Evolutionary conservation across 2,888 invertebrate genomes (phyloP).

Genomic region (Tridacna crocea): DNA sequence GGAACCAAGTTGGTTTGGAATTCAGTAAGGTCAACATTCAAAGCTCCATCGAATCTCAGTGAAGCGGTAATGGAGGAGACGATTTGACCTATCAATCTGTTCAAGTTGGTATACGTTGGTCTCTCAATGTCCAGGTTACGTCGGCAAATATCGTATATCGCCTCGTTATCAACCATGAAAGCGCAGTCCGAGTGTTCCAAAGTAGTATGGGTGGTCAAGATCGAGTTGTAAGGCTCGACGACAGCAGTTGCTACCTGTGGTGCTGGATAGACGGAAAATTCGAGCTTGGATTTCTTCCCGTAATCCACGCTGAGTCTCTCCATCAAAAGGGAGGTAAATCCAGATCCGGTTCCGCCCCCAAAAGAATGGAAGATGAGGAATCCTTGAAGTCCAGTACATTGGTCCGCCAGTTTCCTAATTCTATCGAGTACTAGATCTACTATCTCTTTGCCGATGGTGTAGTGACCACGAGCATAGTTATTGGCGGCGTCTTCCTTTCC

Average conservation of each 20-base stretch:
- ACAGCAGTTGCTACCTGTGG: conserved; percentile 81
- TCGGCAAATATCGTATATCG: conserved; percentile 89
- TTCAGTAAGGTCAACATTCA: conserved; percentile 86
- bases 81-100: conserved; percentile 96
- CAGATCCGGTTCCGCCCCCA: conserved; percentile 83
- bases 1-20: conserved; percentile 85
- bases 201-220: conserved; percentile 81
- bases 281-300: conserved; percentile 81
- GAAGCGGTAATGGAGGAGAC: conserved; percentile 85
- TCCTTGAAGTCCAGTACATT: conserved; percentile 82
- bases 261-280: conserved; percentile 81
- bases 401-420: conserved; percentile 84
- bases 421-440: conserved; percentile 87
- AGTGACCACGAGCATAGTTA: conserved; percentile 98
- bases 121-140: conserved; percentile 92
- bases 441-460: conserved; percentile 95
- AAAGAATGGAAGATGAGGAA: conserved; percentile 82
- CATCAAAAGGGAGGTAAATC: conserved; percentile 83
- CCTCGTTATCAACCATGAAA: conserved; percentile 97
- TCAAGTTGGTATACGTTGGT: conserved; percentile 94
- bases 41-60: conserved; percentile 94
- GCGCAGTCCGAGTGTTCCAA: conserved; percentile 82
- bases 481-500: conserved; percentile 99
- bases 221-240: conserved; percentile 81
- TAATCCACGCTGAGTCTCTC: conserved; percentile 79